Conservation (phyloP, 2,888 invertebrate genomes). For the Spodoptera exigua region DNA sequence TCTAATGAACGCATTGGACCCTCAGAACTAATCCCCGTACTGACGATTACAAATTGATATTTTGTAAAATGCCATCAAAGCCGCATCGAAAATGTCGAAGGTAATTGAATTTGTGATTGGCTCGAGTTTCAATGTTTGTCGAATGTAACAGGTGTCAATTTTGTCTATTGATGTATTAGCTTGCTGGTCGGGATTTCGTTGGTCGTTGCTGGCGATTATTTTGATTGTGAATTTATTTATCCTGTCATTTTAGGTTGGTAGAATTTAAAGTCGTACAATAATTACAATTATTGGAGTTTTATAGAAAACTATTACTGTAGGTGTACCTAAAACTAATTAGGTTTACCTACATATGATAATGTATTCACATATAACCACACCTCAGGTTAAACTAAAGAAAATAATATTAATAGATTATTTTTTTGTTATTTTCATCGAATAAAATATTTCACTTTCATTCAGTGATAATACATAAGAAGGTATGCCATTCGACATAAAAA, state of each 20-base stretch:
- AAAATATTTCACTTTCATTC: no score
- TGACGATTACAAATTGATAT: slow-evolving; percentile 69
- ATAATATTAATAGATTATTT: no score
- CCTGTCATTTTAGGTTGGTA: background rate
- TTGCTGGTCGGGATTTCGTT: slow-evolving; percentile 12
- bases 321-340: no score
- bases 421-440: no score
- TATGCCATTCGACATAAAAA: no score
- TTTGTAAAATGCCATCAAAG: slow-evolving; percentile 71
- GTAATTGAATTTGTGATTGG: slow-evolving; percentile 84
- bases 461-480: no score
- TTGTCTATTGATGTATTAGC: slow-evolving; percentile 48
- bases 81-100: slow-evolving; percentile 71
- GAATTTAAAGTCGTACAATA: no score
- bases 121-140: slow-evolving; percentile 64
- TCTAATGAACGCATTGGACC: slow-evolving; percentile 34
- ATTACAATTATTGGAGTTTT: no score
- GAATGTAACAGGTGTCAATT: slow-evolving; percentile 78
- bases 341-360: no score
- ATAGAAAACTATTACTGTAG: no score
- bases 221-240: slow-evolving; percentile 1
- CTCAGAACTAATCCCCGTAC: slow-evolving; percentile 22
- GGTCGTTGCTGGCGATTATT: slow-evolving; percentile 9
- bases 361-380: no score
- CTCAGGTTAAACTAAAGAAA: no score